These are phyloP conservation scores for Macrotis lagotis DNA, from an alignment of 2,113 vertebrate genomes.

Conservation along the genomic window DNA sequence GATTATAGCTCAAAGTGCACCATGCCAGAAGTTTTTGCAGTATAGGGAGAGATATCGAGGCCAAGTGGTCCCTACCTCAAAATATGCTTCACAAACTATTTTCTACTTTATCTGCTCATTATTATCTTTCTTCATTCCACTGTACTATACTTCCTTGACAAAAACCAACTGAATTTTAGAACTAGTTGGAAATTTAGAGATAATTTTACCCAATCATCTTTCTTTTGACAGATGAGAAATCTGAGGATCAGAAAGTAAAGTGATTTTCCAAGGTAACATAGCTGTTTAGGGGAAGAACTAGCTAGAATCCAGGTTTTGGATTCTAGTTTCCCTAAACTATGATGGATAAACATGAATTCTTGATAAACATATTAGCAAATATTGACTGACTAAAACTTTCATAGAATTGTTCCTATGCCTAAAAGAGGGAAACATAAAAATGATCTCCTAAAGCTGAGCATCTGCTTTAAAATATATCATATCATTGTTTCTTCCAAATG, in stretches of 20 bases:
- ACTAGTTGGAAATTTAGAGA: background rate
- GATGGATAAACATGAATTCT: conserved; percentile 50
- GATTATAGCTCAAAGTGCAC: conserved; percentile 21
- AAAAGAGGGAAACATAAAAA: background rate
- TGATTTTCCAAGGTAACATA: background rate
- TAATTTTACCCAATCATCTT: background rate
- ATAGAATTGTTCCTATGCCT: conserved; percentile 9
- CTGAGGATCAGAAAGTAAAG: background rate
- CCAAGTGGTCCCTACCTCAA: conserved; percentile 33
- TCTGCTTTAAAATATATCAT: conserved; percentile 39
- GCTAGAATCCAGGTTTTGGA: background rate
- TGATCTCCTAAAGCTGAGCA: conserved; percentile 42
- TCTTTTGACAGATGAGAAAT: background rate
- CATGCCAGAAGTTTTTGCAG: conserved; percentile 9
- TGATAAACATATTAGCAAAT: conserved; percentile 45
- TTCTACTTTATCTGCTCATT: conserved; percentile 49
- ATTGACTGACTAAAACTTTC: background rate
- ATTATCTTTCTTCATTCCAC: background rate
- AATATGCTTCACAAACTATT: conserved; percentile 46
- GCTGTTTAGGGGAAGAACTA: background rate
- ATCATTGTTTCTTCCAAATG: background rate
- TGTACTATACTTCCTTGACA: background rate
- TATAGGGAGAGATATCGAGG: conserved; percentile 32
- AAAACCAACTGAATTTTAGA: background rate
- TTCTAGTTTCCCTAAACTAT: background rate